Evolutionary conservation across 2,797 vertebrate genomes (phyloP), one percentile per base, ranked within the genome.

Genomic region (Ispidina lecontei): DNA sequence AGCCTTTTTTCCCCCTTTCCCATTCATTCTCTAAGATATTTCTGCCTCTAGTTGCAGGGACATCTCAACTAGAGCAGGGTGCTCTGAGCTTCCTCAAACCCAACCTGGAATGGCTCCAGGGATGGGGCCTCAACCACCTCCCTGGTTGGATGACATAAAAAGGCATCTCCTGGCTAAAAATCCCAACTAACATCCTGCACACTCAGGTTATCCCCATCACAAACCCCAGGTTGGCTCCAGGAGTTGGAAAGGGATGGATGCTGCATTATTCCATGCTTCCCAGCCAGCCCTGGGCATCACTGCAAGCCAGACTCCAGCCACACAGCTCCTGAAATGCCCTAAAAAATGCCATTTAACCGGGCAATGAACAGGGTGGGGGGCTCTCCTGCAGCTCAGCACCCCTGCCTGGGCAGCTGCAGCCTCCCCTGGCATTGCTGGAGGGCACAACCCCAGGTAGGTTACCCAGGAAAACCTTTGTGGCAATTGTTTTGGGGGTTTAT

Each of bases 261-360:
- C 79, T 81, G 79, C 55, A 4, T n/a, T 25, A 25, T 67, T 64
- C 55, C 71, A 6, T 6, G 3, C 39, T 71, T 93, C 62, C 74
- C 17, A 41, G 46, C 35, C 88, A 91, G 90, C 64, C 89, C 72
- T 10, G 37, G 39, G 63, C 64, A 39, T 46, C 9, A 31, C 35
- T 49, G 80, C 41, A 44, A 9, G 62, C 22, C n/a, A 81, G 83
- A 88, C 65, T 94, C 89, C 55, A 81, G 43, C 74, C 31, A 43
- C 64, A 44, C 8, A 8, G 1, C 3, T 23, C 19, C 37, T 6
- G 9, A 65, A 73, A 67, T 1, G 1, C 65, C 20, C 44, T 28
- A 41, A 29, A 16, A 16, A 35, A 49, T 0, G 10, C 12, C 5
- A 1, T 23, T 78, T 35, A 14, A 5, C 7, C 25, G 3, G 9